phyloP scores from a whole-genome alignment of 2,888 invertebrate species.

The Callosobruchus maculatus region DNA sequence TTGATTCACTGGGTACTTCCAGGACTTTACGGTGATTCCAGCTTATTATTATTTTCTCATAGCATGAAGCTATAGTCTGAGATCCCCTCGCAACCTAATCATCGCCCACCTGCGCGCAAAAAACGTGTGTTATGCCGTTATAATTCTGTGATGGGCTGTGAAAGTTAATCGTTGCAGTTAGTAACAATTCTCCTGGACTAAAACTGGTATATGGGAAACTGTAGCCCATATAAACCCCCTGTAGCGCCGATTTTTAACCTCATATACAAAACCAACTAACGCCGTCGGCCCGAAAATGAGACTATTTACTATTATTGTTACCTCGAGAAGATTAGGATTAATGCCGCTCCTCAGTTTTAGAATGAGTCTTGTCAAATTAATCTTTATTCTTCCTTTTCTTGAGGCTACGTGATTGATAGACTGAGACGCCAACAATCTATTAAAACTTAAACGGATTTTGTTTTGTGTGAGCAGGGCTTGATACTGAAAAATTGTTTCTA shows the following conservation, averaged over 20 bases:
- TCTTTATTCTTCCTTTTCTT: conserved; percentile 16
- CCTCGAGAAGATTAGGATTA: conserved; percentile 17
- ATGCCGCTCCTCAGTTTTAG: conserved; percentile 20
- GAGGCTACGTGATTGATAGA: conserved; percentile 1
- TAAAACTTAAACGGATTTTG: not conserved
- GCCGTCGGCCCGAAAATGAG: conserved; percentile 8
- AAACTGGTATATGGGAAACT: conserved; percentile 15
- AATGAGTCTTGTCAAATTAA: conserved; percentile 22
- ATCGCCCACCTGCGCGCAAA: too few species aligned
- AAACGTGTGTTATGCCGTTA: too few species aligned
- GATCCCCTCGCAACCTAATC: too few species aligned
- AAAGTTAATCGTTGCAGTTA: too few species aligned
- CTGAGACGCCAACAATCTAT: not conserved
- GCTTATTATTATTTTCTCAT: too few species aligned
- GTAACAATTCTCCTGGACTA: not conserved
- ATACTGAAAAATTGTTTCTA: not conserved
- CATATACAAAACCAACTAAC: conserved; percentile 18
- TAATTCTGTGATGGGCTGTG: too few species aligned
- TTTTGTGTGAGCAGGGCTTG: not conserved
- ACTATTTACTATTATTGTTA: conserved; percentile 10
- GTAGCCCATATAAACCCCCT: conserved; percentile 17
- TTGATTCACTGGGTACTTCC: too few species aligned
- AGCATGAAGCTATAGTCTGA: too few species aligned
- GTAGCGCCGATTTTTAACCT: conserved; percentile 23
- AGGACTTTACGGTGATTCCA: too few species aligned